phyloP scores from a whole-genome alignment of 1,140 invertebrate genomes.

The Lordiphosa clarofinis region DNA sequence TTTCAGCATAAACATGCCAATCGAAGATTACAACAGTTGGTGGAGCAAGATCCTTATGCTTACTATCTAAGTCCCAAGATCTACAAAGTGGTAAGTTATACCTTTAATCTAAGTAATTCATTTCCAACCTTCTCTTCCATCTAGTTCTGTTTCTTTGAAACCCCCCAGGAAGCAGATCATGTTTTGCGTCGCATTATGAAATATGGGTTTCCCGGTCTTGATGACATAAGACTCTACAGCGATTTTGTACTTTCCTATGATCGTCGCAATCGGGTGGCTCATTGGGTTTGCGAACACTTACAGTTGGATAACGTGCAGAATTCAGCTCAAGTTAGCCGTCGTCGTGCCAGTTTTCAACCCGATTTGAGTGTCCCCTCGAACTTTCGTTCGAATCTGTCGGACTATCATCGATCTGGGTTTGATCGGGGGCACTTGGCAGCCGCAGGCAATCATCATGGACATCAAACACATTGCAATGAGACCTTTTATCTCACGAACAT shows the following conservation, averaged over 20 bases:
- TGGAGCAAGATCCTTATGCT: constrained; percentile 61
- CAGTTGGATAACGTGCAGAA: constrained; percentile 79
- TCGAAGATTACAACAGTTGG: constrained; percentile 29
- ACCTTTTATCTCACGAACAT: constrained; percentile 98
- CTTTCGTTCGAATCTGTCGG: constrained; percentile 88
- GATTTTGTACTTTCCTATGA: constrained; percentile 98
- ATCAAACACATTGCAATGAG: constrained; percentile 88
- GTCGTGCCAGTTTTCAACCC: constrained; percentile 90
- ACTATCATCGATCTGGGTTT: constrained; percentile 95
- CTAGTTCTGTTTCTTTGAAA: constrained; percentile 44
- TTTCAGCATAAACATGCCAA: constrained; percentile 50
- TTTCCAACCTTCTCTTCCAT: background rate
- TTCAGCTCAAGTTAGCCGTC: constrained; percentile 83
- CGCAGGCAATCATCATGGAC: constrained; percentile 93
- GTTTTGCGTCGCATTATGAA: constrained; percentile 90
- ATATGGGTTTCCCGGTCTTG: constrained; percentile 94
- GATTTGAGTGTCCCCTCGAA: constrained; percentile 92
- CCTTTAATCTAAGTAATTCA: background rate
- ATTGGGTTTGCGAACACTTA: constrained; percentile 99
- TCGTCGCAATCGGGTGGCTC: constrained; percentile 89
- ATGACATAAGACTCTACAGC: constrained; percentile 91
- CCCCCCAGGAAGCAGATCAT: constrained; percentile 7
- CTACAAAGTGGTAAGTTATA: constrained; percentile 35
- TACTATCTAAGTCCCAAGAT: constrained; percentile 60
- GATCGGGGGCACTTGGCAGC: constrained; percentile 97